A percentile compares a stretch with the other conserved stretches of the same genome.
phyloP scores from a whole-genome alignment of 1,140 invertebrate species.

The Microplitis demolitor region DNA sequence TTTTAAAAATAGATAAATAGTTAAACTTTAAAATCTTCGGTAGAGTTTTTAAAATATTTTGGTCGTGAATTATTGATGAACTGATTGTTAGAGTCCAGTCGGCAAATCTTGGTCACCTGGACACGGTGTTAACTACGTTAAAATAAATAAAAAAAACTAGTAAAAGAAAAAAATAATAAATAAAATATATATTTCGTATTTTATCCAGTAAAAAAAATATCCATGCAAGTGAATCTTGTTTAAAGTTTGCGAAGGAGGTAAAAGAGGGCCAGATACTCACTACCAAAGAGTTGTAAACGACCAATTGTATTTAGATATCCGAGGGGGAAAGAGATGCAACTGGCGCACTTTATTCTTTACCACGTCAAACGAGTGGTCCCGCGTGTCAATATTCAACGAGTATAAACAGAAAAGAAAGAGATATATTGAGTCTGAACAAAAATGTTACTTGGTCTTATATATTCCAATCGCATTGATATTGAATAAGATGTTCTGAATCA shows the following conservation, averaged over 20 bases:
- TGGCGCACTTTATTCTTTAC: slow-evolving; percentile 15
- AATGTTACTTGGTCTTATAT: not conserved
- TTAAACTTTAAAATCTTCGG: too few relatives aligned
- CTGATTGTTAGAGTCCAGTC: not conserved
- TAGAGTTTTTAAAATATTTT: not conserved
- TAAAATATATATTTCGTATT: not conserved
- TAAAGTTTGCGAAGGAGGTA: not conserved
- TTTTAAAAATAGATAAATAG: too few relatives aligned
- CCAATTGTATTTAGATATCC: slow-evolving; percentile 22
- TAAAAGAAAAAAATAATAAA: not conserved
- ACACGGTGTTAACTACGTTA: slow-evolving; percentile 12
- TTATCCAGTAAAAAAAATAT: not conserved
- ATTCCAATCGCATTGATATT: not conserved
- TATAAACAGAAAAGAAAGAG: not conserved
- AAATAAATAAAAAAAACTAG: not conserved
- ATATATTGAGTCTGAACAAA: slow-evolving; percentile 1
- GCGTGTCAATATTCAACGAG: slow-evolving; percentile 13
- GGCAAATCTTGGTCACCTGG: slow-evolving; percentile 9
- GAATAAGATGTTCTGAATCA: not conserved
- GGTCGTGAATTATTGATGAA: slow-evolving; percentile 16
- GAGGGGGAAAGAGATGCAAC: not conserved
- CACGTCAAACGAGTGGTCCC: slow-evolving; percentile 11
- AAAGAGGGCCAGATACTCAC: too few relatives aligned
- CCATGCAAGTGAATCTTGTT: not conserved
- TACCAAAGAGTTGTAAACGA: slow-evolving; percentile 11